Conservation (phyloP, 2,797 vertebrate genomes). For the Monodelphis domestica region DNA sequence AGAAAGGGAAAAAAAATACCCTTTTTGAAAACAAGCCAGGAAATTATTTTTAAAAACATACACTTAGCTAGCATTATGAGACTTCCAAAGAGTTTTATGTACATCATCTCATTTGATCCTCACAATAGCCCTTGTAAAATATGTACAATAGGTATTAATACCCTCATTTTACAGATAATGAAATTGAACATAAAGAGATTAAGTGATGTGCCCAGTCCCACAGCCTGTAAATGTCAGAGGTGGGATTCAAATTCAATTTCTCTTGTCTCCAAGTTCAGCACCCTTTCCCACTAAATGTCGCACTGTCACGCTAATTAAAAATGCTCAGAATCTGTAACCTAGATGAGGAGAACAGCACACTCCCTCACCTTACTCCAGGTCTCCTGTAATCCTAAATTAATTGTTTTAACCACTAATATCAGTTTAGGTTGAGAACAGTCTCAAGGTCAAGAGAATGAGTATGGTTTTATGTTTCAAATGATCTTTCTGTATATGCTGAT, state of each 20-base stretch:
- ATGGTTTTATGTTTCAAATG: not conserved
- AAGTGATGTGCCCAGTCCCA: not conserved
- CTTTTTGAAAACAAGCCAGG: not conserved
- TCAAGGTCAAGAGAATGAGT: not conserved
- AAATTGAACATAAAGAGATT: not conserved
- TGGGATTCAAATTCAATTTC: not conserved
- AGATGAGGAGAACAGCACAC: not conserved
- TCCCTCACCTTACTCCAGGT: not conserved
- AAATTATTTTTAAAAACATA: not conserved
- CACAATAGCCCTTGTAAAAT: not conserved
- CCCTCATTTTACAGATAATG: not conserved
- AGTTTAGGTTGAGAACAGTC: not conserved
- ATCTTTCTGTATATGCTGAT: not conserved
- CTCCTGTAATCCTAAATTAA: not conserved
- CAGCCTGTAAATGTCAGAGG: not conserved
- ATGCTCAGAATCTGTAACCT: not conserved
- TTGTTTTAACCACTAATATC: not conserved
- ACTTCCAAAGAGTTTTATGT: not conserved
- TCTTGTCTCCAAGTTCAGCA: not conserved
- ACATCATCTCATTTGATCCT: not conserved
- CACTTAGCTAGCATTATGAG: not conserved
- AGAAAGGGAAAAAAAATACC: constrained; percentile 2
- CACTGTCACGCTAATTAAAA: not conserved
- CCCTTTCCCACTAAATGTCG: not conserved
- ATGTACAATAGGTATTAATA: not conserved